Conservation (phyloP, 2,888 invertebrate genomes). For the Cryptosula pallasiana region DNA sequence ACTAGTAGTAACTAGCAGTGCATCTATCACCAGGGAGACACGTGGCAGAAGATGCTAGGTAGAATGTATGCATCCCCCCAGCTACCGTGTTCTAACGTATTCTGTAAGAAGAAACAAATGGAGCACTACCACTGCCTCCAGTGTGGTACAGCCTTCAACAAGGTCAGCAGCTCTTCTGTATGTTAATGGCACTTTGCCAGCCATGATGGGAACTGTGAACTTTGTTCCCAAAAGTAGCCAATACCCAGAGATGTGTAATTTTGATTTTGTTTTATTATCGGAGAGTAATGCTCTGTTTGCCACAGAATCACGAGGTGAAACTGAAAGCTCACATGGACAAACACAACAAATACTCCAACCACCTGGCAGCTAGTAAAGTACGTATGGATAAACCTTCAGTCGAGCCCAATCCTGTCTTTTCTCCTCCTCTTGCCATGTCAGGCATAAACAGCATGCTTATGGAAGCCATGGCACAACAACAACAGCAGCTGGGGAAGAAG, state of each 20-base stretch:
- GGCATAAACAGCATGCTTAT: background rate
- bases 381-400: background rate
- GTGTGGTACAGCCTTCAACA: constrained; percentile 68
- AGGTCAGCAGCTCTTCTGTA: too few relatives aligned
- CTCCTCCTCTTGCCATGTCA: background rate
- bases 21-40: constrained; percentile 4
- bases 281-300: too few relatives aligned
- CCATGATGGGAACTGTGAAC: too few relatives aligned
- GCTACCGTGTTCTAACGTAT: constrained; percentile 64
- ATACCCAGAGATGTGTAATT: too few relatives aligned
- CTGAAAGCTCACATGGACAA: constrained; percentile 67
- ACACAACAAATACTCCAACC: constrained; percentile 52
- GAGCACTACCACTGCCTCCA: constrained; percentile 74
- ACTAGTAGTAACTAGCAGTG: too few relatives aligned
- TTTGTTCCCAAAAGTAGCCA: too few relatives aligned
- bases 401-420: background rate
- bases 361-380: background rate
- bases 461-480: constrained; percentile 12
- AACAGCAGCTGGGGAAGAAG: background rate
- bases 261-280: too few relatives aligned
- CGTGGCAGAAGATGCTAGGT: constrained; percentile 20
- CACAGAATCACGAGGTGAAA: constrained; percentile 63
- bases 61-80: constrained; percentile 16
- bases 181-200: too few relatives aligned
- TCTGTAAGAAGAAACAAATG: constrained; percentile 73